These are phyloP conservation scores for Thymelicus sylvestris DNA, from an alignment of 2,888 invertebrate species.

Conservation along the genomic window DNA sequence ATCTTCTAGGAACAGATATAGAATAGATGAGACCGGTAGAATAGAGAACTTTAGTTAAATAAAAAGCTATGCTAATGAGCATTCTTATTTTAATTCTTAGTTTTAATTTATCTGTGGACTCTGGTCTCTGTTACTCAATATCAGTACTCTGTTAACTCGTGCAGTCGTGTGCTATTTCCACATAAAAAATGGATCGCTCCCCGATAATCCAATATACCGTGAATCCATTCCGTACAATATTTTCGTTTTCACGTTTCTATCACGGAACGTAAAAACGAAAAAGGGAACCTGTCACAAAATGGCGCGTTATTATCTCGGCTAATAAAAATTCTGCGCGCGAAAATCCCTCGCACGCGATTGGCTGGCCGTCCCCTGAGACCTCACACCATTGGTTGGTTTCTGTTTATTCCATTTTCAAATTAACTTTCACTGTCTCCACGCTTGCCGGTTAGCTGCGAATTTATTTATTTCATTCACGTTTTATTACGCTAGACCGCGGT, in stretches of 20 bases:
- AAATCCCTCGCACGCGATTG: slow-evolving; percentile 73
- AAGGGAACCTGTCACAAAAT: slow-evolving; percentile 78
- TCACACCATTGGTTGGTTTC: slow-evolving; percentile 70
- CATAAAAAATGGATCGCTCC: not conserved
- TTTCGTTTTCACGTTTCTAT: slow-evolving; percentile 57
- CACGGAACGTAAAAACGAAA: slow-evolving; percentile 60
- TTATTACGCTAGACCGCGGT: slow-evolving; percentile 53
- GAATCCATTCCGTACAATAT: slow-evolving; percentile 10
- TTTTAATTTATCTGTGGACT: no score
- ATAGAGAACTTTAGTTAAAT: no score
- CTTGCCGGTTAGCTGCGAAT: slow-evolving; percentile 62
- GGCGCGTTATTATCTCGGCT: slow-evolving; percentile 82
- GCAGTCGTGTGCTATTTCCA: not conserved
- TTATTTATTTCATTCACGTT: slow-evolving; percentile 71
- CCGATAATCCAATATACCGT: slow-evolving; percentile 7
- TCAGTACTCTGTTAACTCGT: not conserved
- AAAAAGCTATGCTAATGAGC: no score
- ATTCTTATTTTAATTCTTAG: no score
- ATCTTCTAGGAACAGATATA: no score
- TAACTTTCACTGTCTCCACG: slow-evolving; percentile 79
- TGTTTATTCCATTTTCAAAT: slow-evolving; percentile 84
- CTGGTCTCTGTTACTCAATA: no score
- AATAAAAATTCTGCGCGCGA: slow-evolving; percentile 85
- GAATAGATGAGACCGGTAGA: no score
- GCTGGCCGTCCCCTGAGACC: slow-evolving; percentile 67